These are phyloP conservation scores for Didymodactylos carnosus DNA, from an alignment of 2,888 invertebrate genomes.

Conservation along the genomic window DNA sequence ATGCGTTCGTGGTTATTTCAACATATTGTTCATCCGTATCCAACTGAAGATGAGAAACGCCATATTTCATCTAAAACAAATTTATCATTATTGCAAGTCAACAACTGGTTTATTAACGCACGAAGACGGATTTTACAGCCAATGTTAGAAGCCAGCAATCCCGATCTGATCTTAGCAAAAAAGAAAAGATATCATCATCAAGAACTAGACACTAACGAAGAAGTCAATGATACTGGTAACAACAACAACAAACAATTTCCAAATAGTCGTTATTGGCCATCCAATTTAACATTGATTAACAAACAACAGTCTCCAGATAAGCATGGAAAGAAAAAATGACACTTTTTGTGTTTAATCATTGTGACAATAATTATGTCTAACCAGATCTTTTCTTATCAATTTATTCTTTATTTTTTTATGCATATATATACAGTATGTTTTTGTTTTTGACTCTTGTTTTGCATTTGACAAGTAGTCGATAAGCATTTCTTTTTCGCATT, in stretches of 20 bases:
- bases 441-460: too few relatives aligned
- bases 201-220: too few relatives aligned
- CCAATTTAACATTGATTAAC: neutral
- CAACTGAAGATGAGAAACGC: conserved; percentile 13
- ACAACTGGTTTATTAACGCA: conserved; percentile 15
- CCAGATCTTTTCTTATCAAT: too few relatives aligned
- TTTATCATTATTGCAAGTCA: conserved; percentile 10
- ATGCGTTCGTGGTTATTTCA: conserved; percentile 37
- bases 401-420: too few relatives aligned
- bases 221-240: neutral
- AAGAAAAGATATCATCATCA: conserved; percentile 12
- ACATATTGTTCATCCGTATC: conserved; percentile 23
- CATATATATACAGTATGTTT: too few relatives aligned
- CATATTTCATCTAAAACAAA: conserved; percentile 8
- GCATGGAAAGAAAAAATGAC: too few relatives aligned
- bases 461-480: too few relatives aligned
- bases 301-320: too few relatives aligned
- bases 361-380: too few relatives aligned
- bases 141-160: conserved; percentile 12
- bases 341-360: too few relatives aligned
- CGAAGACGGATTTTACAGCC: conserved; percentile 13
- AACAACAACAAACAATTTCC: neutral
- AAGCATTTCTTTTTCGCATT: too few relatives aligned
- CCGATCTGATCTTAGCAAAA: neutral
- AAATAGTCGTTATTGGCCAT: neutral